Evolutionary conservation across 2,113 vertebrate genomes (phyloP), one percentile per base, ranked within the genome.

Genomic region (Benitochromis conjunctus): DNA sequence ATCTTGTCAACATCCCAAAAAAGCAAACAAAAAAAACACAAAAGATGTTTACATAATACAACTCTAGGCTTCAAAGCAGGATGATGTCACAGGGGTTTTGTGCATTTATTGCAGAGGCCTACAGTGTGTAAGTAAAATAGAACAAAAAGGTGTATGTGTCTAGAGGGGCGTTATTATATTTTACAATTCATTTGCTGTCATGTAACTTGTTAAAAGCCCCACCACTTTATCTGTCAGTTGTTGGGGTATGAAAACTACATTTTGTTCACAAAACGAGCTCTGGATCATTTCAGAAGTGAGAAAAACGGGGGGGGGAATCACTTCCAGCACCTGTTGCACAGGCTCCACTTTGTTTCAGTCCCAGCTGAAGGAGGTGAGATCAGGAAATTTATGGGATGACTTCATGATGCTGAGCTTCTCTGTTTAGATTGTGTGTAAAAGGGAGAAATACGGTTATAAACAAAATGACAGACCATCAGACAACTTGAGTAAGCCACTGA

Each of bases 321-420:
- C 79, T 34, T 46, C 60, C 80, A 64, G 80, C 84, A 80, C 56
- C 81, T 83, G 77, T 78, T 86, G 57, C 31, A 53, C 77, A 78
- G 66, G 31, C 78, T 57, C 4, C 54, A 12, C 43, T 85, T 48
- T 56, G 58, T 74, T 89, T 74, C 74, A 69, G 53, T 41, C 43
- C 34, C 4, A 1, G 13, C 31, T 78, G 34, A 84, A 43, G 43
- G 69, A 87, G 6, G 69, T 87, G 43, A 84, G 26, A 84, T 11
- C 56, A 78, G 31, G 48, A 57, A 16, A 5, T 81, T 81, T 77
- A 56, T 16, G 34, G 66, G 24, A 41, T 87, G 79, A 81, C 53
- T 51, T 86, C 46, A 78, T 54, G 21, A 66, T 81, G 55, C 6
- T 34, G 9, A 57, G 57, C 29, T 38, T 38, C 18, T 57, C n/a